phyloP scores from a whole-genome alignment of 2,797 vertebrate species.

The Paratrypauchen microcephalus region DNA sequence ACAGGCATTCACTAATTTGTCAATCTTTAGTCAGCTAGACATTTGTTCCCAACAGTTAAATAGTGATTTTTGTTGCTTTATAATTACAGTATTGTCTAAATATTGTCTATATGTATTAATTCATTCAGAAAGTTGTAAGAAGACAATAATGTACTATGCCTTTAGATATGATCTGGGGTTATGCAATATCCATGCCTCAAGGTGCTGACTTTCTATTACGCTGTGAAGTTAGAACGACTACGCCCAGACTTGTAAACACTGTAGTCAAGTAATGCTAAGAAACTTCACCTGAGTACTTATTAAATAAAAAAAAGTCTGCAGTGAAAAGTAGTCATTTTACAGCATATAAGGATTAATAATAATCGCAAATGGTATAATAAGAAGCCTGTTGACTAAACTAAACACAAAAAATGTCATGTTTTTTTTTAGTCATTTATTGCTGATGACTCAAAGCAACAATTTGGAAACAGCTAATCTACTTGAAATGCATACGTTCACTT shows the following conservation, averaged over 20 bases:
- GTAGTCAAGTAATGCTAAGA: neutral
- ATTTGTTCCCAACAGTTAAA: neutral
- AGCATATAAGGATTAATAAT: neutral
- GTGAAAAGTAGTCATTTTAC: neutral
- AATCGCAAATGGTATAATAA: neutral
- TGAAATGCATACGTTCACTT: neutral
- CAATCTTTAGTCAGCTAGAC: too few relatives aligned
- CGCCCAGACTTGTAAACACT: slow-evolving; percentile 29
- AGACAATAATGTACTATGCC: neutral
- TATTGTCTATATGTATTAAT: neutral
- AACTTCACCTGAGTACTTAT: neutral
- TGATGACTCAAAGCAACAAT: slow-evolving; percentile 3
- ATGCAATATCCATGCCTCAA: slow-evolving; percentile 11
- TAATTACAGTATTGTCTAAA: too few relatives aligned
- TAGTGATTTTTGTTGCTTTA: slow-evolving; percentile 1
- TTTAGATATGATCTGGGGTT: neutral
- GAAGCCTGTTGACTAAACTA: neutral
- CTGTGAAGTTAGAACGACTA: neutral
- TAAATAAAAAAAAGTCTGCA: too few relatives aligned
- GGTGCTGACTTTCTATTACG: slow-evolving; percentile 11
- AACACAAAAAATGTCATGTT: neutral
- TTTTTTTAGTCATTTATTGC: too few relatives aligned
- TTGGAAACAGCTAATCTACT: neutral
- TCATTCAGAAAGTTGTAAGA: neutral
- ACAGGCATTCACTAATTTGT: too few relatives aligned